Evolutionary conservation across 1,140 invertebrate genomes (phyloP).

Genomic region (Grapholita molesta): DNA sequence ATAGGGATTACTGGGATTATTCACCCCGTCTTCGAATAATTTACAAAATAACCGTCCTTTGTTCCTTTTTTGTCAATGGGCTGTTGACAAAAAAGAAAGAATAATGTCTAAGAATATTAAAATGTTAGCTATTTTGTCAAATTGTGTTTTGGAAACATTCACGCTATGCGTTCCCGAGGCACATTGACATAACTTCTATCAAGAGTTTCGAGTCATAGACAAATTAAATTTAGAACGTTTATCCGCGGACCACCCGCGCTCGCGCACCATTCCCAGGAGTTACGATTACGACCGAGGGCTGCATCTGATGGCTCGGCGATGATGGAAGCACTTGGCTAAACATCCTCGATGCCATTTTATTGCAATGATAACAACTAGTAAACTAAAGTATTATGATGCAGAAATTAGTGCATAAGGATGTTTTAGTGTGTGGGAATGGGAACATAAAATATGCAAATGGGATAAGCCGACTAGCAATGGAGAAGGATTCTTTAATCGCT

Average conservation of each 20-base stretch:
- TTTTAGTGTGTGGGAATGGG: neutral
- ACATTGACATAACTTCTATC: neutral
- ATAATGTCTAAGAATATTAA: too few relatives aligned
- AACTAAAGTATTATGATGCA: neutral
- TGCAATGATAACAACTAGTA: neutral
- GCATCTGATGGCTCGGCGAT: neutral
- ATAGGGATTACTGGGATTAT: too few relatives aligned
- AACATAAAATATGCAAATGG: too few relatives aligned
- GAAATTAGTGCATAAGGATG: neutral
- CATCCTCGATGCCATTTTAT: neutral
- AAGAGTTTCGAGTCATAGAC: neutral
- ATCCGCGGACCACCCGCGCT: neutral
- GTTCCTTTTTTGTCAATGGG: too few relatives aligned
- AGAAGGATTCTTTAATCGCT: too few relatives aligned
- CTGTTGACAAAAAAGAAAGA: too few relatives aligned
- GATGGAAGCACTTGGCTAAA: neutral
- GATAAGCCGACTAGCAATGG: too few relatives aligned
- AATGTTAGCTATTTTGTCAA: too few relatives aligned
- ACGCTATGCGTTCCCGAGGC: neutral
- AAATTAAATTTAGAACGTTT: neutral
- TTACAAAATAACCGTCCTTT: too few relatives aligned
- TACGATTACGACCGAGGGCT: neutral
- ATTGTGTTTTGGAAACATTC: too few relatives aligned
- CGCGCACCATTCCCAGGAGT: neutral
- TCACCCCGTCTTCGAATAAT: too few relatives aligned